phyloP scores from a whole-genome alignment of 2,797 vertebrate species.

The Amazona finschi region DNA sequence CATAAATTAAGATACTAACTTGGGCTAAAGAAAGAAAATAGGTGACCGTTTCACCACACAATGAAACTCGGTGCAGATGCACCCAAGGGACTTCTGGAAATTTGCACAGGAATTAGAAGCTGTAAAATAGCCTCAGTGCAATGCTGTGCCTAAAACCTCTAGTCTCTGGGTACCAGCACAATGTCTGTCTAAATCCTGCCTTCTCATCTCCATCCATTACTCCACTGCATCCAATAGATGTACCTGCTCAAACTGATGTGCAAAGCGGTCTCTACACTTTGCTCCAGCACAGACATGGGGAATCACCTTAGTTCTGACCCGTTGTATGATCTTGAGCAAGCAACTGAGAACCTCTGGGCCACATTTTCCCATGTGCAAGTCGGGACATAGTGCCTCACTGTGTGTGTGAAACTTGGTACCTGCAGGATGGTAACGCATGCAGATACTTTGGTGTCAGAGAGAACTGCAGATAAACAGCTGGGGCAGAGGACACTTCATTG shows the following conservation, averaged over 20 bases:
- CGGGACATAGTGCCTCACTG: not conserved
- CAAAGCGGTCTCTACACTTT: not conserved
- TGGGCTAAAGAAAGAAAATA: not conserved
- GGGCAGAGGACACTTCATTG: not conserved
- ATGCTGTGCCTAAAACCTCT: not conserved
- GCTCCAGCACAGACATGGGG: not conserved
- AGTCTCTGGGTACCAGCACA: not conserved
- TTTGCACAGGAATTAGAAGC: not conserved
- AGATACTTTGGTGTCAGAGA: not conserved
- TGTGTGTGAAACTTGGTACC: accelerated
- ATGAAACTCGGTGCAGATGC: not conserved
- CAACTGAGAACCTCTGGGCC: not conserved
- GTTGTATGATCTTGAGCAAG: not conserved
- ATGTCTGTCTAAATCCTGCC: not conserved
- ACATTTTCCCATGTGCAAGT: accelerated
- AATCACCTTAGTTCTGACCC: not conserved
- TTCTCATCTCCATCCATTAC: not conserved
- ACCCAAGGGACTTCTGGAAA: not conserved
- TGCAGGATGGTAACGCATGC: not conserved
- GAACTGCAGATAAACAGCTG: not conserved
- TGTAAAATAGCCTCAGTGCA: not conserved
- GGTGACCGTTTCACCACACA: not conserved
- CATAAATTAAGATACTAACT: not conserved
- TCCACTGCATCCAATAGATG: not conserved
- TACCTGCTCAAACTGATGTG: not conserved